Percentiles rank a stretch among this genome's conserved stretches.
phyloP scores from a whole-genome alignment of 1,140 invertebrate species.

The Mamestra configurata region DNA sequence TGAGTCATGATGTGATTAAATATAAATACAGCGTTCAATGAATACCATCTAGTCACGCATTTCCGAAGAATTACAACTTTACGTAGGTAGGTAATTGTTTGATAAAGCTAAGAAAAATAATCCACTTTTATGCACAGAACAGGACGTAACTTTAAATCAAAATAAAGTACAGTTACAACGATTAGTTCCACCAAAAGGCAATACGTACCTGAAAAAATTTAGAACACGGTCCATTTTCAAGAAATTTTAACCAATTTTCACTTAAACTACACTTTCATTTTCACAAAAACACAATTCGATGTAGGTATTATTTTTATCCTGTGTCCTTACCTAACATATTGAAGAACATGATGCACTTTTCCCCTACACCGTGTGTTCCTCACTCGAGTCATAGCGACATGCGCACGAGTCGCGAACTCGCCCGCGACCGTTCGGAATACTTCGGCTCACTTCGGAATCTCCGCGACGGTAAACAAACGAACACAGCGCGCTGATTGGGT shows the following conservation, averaged over 20 bases:
- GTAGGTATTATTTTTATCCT: neutral
- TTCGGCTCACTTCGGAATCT: conserved; percentile 11
- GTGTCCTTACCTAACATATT: conserved; percentile 70
- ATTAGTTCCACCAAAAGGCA: too few species aligned
- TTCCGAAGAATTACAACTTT: neutral
- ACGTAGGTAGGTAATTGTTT: neutral
- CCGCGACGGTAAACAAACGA: conserved; percentile 29
- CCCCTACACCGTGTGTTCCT: conserved; percentile 69
- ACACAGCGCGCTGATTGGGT: conserved; percentile 7
- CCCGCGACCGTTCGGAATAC: neutral
- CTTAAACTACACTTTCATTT: neutral
- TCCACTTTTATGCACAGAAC: too few species aligned
- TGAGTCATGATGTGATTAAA: conserved; percentile 16
- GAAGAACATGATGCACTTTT: conserved; percentile 73
- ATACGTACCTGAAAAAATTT: neutral
- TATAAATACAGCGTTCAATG: neutral
- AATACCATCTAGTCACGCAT: neutral
- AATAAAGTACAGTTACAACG: too few species aligned
- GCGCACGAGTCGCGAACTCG: conserved; percentile 19
- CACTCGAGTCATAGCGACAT: conserved; percentile 54
- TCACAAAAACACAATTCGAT: conserved; percentile 3
- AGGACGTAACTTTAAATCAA: too few species aligned
- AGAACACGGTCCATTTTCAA: conserved; percentile 20
- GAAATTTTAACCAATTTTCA: neutral
- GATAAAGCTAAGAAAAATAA: too few species aligned